Conservation (phyloP, 1,140 invertebrate species). For the Eriosoma lanigerum region DNA sequence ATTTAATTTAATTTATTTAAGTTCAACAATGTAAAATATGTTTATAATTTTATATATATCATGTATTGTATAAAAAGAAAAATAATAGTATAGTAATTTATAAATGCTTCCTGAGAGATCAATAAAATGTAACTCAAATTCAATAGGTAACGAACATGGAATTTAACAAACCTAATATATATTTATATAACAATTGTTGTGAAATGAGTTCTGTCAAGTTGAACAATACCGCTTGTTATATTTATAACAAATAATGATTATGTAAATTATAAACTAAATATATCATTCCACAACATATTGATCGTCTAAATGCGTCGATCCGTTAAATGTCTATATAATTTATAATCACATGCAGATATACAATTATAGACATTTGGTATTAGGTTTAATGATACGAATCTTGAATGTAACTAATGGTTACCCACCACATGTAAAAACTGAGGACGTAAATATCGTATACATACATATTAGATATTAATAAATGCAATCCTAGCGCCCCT, state of each 20-base stretch:
- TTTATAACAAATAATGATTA: constrained; percentile 8
- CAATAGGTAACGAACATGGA: not conserved
- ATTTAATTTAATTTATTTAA: too few relatives aligned
- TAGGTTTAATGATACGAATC: not conserved
- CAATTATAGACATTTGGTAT: not conserved
- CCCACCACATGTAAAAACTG: not conserved
- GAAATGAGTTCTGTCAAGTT: not conserved
- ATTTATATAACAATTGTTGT: too few relatives aligned
- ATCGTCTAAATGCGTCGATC: not conserved
- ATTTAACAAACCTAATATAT: not conserved
- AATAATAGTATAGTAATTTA: not conserved
- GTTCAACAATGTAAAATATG: too few relatives aligned
- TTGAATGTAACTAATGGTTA: not conserved
- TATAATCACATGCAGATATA: not conserved
- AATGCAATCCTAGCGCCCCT: not conserved
- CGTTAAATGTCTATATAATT: not conserved
- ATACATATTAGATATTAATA: too few relatives aligned
- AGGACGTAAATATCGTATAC: not conserved
- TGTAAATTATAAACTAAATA: not conserved
- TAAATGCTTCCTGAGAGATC: not conserved
- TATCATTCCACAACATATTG: not conserved
- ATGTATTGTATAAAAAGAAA: too few relatives aligned
- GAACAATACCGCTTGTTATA: not conserved
- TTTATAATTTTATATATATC: too few relatives aligned
- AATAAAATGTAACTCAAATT: not conserved